Evolutionary conservation across 2,888 invertebrate genomes (phyloP), one percentile per base, ranked within the genome.

Genomic region (Pedicia rivosa): DNA sequence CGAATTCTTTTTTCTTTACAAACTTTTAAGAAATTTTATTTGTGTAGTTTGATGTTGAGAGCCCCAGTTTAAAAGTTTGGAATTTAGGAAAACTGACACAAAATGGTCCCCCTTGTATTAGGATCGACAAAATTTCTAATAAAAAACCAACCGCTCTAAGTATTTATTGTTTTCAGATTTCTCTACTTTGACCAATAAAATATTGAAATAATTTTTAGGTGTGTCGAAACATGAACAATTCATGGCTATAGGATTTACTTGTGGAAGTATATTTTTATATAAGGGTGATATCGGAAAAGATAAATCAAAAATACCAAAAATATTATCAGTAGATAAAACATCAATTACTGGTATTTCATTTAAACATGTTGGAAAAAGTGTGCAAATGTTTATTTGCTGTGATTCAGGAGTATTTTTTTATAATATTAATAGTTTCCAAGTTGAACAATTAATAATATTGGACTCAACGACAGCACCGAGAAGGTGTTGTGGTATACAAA

Each of bases 21-120:
- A 9, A 15, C 5, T 12, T 17, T 10, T 25, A n/a, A n/a, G n/a
- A n/a, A n/a, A n/a, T 36, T 31, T 41, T 13, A 28, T 25, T 14
- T 29, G 37, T 9, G 15, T 26, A 13, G 10, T 6, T 8, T 15
- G 15, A 12, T 26, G n/a, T 24, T 36, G 54, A 29, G 53, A 88
- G 87, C 83, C 82, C 91, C 0, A 57, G 84, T n/a, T 70, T 97
- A 39, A 91, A 92, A 65, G 81, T 97, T 1, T 97, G 95, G 90
- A 87, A 91, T 37, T 31, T 61, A 22, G 46, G 46, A 5, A 56
- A 50, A 35, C 40, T 51, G 3, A 47, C 45, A 0, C 54, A 49
- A 40, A 47, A 46, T 3, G 50, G 47, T 22, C 49, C 45, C 22
- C 46, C 49, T 3, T 51, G 50, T 12, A 35, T 55, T 6, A 47